Percentiles rank a stretch among this genome's conserved stretches.
Evolutionary conservation across 1,140 invertebrate species (phyloP).

Genomic region (Drosophila seguyi): DNA sequence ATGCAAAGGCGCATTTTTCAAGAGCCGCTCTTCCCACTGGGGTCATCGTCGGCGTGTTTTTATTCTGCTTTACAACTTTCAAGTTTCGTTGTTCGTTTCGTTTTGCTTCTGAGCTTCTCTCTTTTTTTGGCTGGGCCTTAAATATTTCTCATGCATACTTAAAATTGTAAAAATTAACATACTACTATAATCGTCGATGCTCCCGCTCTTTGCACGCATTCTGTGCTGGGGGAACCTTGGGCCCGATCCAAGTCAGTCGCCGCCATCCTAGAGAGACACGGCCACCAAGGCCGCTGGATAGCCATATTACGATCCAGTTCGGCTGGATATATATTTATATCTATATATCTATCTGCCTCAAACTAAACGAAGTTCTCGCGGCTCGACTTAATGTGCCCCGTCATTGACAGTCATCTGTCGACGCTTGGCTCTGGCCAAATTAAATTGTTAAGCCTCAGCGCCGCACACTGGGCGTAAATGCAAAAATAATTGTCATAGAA

Average conservation of each 20-base stretch:
- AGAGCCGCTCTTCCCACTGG: slow-evolving; percentile 50
- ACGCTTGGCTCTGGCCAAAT: slow-evolving; percentile 15
- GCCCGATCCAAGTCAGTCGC: slow-evolving; percentile 18
- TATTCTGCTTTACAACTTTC: slow-evolving; percentile 32
- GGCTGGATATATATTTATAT: slow-evolving; percentile 1
- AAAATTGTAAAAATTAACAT: slow-evolving; percentile 41
- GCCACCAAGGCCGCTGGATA: slow-evolving; percentile 8
- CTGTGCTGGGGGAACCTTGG: slow-evolving; percentile 3
- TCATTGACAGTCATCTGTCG: slow-evolving; percentile 19
- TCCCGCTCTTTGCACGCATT: slow-evolving; percentile 1
- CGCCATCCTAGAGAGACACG: not conserved
- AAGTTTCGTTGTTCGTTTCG: slow-evolving; percentile 18
- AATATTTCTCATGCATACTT: slow-evolving; percentile 40
- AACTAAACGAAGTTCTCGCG: slow-evolving; percentile 5
- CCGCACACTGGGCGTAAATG: slow-evolving; percentile 5
- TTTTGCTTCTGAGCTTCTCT: not conserved
- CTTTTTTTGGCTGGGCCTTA: slow-evolving; percentile 4
- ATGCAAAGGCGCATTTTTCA: slow-evolving; percentile 76
- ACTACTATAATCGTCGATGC: slow-evolving; percentile 18
- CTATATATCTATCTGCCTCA: slow-evolving; percentile 10
- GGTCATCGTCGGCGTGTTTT: slow-evolving; percentile 26
- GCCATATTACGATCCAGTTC: slow-evolving; percentile 11
- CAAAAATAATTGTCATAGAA: not conserved
- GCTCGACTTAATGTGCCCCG: slow-evolving; percentile 26
- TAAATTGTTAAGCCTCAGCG: slow-evolving; percentile 8